Base-by-base conservation (phyloP, 1,140 invertebrate genomes). In the Drosophila parabipectinata region DNA sequence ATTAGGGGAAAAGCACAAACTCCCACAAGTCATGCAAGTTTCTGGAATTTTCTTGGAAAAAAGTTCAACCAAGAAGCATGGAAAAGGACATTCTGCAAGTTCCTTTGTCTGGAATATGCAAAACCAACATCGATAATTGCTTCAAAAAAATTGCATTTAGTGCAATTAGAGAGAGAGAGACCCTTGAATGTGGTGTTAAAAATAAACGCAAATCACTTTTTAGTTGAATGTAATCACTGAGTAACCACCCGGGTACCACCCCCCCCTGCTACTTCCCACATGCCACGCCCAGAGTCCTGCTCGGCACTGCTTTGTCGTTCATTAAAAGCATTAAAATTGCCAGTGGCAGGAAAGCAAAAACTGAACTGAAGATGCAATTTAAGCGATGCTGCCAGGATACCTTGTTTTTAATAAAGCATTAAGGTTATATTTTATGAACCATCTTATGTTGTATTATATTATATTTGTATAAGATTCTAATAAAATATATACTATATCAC, bases 261-360 rank as follows among this genome's bases (percentile, higher is more conserved):
- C n/a, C n/a, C n/a, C n/a, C n/a, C 47, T 21, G 32, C 45, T n/a
- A 64, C 14, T 15, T 47, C 34, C 71, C 24, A 64, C 14, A 21
- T 41, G 47, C 71, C 52, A 75, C 39, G 53, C 61, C 71, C 53
- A 54, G 0, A 4, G 21, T 34, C 5, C 67, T 5, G 54, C 24
- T 39, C 54, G 21, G 57, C 45, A 12, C 34, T 15, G 21, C 41
- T 54, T 61, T 41, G 32, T 77, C 59, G 47, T 58, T 57, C 68
- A 66, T 87, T 81, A 74, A 84, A 81, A 77, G 82, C 82, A 87
- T 87, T 84, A 81, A 77, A 71, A 77, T 66, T 56, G 77, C 77
- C 73, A 51, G 61, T 67, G 72, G 59, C 71, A 76, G 61, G 48
- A 52, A 58, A 62, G 62, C 24, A 68, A 14, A 57, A 50, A 41